Base-by-base conservation (phyloP, 2,888 invertebrate genomes). In the Empis livida region DNA sequence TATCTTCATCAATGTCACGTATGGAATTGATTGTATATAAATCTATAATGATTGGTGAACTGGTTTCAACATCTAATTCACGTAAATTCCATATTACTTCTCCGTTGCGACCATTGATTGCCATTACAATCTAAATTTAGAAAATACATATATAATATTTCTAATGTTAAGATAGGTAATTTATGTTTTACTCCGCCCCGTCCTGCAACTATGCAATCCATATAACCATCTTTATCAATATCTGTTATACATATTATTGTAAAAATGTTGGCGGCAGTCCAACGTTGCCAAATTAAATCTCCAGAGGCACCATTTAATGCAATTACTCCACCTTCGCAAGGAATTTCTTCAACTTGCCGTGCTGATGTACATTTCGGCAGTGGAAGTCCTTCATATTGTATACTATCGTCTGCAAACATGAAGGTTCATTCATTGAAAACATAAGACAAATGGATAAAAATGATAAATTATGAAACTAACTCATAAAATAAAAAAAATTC, bases 281-380 rank as follows among this genome's bases (percentile, higher is more conserved):
- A 85, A 53, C 78, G 76, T 38, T 78, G 77, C 88, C 88, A 89
- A 13, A 87, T 57, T n/a, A 78, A 74, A 31, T 73, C 68, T 2
- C 89, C 89, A 38, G 74, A 79, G 20, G 59, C 63, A 1, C 88
- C 89, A 62, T 87, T 79, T n/a, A 88, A 60, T 0, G 84, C 85
- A 53, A 86, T 67, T 10, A 86, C 72, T 9, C 88, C 87, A 5
- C 87, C 88, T 52, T 80, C 75, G 61, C 88, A 89, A 45, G 75
- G 72, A 10, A 79, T 78, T 43, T 75, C 75, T 59, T 84, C 79
- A 58, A 81, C 80, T 49, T 82, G 74, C 51, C 78, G 76, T 57
- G 84, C 80, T 43, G 76, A 71, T 53, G 73, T 71, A 53, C 77
- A 74, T 17, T 74, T 71, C 0, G 74, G 72, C 53, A 79, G 61